A percentile compares a stretch with the other conserved stretches of the same genome.
Evolutionary conservation across 2,888 invertebrate species (phyloP).

Genomic region (Tetramorium bicarinatum): DNA sequence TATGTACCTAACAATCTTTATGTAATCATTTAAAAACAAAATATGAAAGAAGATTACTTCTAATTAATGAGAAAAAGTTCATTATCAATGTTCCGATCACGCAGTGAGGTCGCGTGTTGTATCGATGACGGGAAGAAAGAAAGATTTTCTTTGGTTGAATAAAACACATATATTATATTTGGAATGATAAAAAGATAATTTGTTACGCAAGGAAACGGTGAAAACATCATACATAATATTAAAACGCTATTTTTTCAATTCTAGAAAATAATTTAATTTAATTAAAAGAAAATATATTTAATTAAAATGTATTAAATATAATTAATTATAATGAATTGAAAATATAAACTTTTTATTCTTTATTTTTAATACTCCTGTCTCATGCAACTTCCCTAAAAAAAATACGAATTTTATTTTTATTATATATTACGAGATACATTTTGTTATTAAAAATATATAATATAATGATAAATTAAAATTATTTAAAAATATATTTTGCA

Average conservation of each 20-base stretch:
- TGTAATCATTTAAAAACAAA: not conserved
- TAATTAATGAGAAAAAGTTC: not conserved
- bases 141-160: not conserved
- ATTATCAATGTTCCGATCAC: not conserved
- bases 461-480: not conserved
- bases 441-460: not conserved
- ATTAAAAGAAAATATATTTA: not conserved
- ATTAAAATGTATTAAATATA: too few species aligned
- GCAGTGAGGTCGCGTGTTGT: not conserved
- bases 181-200: not conserved
- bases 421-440: not conserved
- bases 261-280: not conserved
- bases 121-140: not conserved
- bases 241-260: not conserved
- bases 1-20: slow-evolving; percentile 1
- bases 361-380: not conserved
- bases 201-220: not conserved
- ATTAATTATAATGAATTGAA: too few species aligned
- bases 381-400: not conserved
- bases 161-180: not conserved
- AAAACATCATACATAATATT: not conserved
- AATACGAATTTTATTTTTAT: not conserved
- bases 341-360: not conserved
- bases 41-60: slow-evolving; percentile 11
- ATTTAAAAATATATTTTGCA: not conserved